Conservation (phyloP, 92 coral and sea anemone genomes). For the Palythoa grandiflora region DNA sequence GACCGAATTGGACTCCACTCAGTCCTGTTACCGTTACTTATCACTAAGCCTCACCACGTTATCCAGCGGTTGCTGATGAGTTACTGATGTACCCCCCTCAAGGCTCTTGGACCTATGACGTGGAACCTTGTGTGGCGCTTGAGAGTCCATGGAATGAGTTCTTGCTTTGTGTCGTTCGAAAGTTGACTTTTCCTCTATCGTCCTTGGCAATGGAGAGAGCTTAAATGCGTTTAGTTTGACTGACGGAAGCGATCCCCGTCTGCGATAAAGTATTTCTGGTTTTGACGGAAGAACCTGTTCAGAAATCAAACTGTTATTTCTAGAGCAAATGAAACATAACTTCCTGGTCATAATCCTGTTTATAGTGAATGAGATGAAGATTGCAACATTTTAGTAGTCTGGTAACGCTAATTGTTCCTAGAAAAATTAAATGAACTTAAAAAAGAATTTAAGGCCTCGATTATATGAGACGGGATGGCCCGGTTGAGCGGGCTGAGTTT, state of each 20-base stretch:
- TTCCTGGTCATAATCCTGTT: too few relatives aligned
- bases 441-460: too few relatives aligned
- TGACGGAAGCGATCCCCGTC: conserved; percentile 21
- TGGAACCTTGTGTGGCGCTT: background rate
- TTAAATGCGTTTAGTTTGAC: background rate
- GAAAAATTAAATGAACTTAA: too few relatives aligned
- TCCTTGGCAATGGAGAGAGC: background rate
- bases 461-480: too few relatives aligned
- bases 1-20: too few relatives aligned
- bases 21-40: too few relatives aligned
- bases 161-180: background rate
- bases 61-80: background rate
- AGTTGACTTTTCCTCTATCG: background rate
- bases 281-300: background rate
- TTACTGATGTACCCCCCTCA: background rate
- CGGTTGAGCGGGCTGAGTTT: too few relatives aligned
- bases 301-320: background rate
- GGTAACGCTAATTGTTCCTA: too few relatives aligned
- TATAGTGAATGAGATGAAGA: too few relatives aligned
- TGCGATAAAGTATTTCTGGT: background rate
- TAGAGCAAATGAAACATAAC: too few relatives aligned
- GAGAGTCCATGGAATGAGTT: background rate
- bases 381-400: too few relatives aligned
- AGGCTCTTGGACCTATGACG: conserved; percentile 29
- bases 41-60: background rate